Percentiles rank a stretch among this genome's conserved stretches.
Evolutionary conservation across 1,140 invertebrate genomes (phyloP).

Genomic region (Zaprionus gabonicus): DNA sequence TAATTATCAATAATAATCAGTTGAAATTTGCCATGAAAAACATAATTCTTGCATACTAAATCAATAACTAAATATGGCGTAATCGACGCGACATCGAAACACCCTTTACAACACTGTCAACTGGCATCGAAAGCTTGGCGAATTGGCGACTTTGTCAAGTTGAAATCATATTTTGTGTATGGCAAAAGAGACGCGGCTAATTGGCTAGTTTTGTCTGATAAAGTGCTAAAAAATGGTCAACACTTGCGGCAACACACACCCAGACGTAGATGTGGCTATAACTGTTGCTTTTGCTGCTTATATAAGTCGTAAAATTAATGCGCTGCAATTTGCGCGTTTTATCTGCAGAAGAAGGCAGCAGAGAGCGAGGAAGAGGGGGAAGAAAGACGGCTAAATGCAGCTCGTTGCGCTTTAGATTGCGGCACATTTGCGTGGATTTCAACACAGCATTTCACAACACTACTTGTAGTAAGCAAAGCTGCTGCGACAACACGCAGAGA

Average conservation of each 20-base stretch:
- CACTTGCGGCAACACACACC: slow-evolving; percentile 1
- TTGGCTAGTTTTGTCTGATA: slow-evolving; percentile 14
- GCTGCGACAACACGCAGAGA: background rate
- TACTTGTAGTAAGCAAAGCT: background rate
- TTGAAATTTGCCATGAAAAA: too few species aligned
- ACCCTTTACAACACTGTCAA: background rate
- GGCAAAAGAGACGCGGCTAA: background rate
- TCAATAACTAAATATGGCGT: background rate
- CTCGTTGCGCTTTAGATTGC: slow-evolving; percentile 40
- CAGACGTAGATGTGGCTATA: background rate
- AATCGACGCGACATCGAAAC: background rate
- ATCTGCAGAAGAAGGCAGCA: slow-evolving; percentile 20
- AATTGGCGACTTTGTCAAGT: background rate
- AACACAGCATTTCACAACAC: slow-evolving; percentile 33
- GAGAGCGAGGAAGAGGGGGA: background rate
- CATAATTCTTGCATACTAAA: background rate
- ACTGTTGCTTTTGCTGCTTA: slow-evolving; percentile 14
- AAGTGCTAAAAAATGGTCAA: slow-evolving; percentile 27
- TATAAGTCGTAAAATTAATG: slow-evolving; percentile 32
- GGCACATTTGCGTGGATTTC: slow-evolving; percentile 38
- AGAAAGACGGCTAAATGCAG: slow-evolving; percentile 18
- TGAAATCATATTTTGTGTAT: background rate
- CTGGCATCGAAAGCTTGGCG: background rate
- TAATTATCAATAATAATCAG: too few species aligned
- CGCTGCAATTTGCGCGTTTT: slow-evolving; percentile 33